Evolutionary conservation across 2,113 vertebrate species (phyloP).

Genomic region (Emydocephalus ijimae): DNA sequence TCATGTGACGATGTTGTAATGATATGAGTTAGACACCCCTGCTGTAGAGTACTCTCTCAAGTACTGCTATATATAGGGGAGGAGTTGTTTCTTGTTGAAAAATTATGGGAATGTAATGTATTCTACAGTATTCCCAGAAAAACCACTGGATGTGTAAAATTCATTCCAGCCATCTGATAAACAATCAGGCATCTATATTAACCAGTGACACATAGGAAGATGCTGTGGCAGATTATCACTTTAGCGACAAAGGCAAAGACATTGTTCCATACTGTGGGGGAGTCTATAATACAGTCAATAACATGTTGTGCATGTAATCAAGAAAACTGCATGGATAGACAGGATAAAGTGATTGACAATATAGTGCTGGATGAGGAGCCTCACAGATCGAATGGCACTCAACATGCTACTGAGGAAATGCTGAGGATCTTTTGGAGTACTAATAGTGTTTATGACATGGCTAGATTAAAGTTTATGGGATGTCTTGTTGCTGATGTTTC

Average conservation of each 20-base stretch:
- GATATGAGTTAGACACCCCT: too few species aligned
- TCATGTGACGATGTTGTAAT: too few species aligned
- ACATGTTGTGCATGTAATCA: neutral
- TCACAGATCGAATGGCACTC: neutral
- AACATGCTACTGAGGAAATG: neutral
- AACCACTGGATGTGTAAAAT: neutral
- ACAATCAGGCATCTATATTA: neutral
- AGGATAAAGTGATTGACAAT: neutral
- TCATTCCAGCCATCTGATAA: neutral
- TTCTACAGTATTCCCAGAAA: neutral
- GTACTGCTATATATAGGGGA: neutral
- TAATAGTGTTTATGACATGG: neutral
- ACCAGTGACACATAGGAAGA: neutral
- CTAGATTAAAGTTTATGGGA: neutral
- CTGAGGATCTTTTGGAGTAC: neutral
- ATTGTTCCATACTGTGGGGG: neutral
- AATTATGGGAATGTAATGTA: neutral
- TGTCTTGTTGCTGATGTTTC: neutral
- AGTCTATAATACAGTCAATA: neutral
- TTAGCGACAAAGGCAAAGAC: neutral
- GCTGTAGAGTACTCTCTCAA: neutral
- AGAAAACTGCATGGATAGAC: neutral
- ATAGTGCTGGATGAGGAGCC: neutral
- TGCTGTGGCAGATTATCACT: neutral
- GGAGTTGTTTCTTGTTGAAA: neutral